Base-by-base conservation (phyloP, 2,888 invertebrate species). In the Digitonthophagus gazella region DNA sequence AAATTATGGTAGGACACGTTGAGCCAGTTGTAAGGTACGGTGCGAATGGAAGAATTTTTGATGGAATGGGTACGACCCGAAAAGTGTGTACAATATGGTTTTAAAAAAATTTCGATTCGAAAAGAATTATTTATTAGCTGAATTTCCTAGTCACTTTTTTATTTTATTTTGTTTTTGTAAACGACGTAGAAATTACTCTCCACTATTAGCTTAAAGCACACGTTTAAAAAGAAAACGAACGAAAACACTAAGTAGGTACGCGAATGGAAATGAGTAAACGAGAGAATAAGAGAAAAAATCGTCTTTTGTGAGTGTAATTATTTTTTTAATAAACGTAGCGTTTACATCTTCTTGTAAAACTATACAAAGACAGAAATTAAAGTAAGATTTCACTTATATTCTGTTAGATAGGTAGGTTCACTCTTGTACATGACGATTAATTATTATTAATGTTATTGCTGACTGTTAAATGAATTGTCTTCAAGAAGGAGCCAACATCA, bases 131-230 rank as follows among this genome's bases (percentile, higher is more conserved):
- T 70, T 71, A 70, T 71, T 73, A 71, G 71, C 65, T 71, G 69
- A 71, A 73, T 71, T 72, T 69, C 71, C 72, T 72, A 72, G 72
- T 72, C 72, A 72, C 72, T 72, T 72, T 72, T 70, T 68, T 71
- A 71, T 68, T 64, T 28, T 55, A 44, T 44, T 44, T 44, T 19
- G 54, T 65, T 55, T 54, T 65, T 67, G 58, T 61, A 14, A 44
- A 44, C 58, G 70, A 66, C 65, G 66, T 67, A 70, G 66, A 70
- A 67, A 67, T 66, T 58, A 64, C 64, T 19, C 64, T 67, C 63
- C 65, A 67, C 65, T 68, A 68, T 70, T 70, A 70, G 67, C n/a
- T n/a, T 61, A 20, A 61, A 8, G 28, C 1, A 44, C 11, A 44
- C 28, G 28, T 44, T 44, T 8, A 22, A 44, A 44, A 44, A 44